These are phyloP conservation scores for Trichopria drosophilae DNA, from an alignment of 2,888 invertebrate genomes.

Conservation along the genomic window DNA sequence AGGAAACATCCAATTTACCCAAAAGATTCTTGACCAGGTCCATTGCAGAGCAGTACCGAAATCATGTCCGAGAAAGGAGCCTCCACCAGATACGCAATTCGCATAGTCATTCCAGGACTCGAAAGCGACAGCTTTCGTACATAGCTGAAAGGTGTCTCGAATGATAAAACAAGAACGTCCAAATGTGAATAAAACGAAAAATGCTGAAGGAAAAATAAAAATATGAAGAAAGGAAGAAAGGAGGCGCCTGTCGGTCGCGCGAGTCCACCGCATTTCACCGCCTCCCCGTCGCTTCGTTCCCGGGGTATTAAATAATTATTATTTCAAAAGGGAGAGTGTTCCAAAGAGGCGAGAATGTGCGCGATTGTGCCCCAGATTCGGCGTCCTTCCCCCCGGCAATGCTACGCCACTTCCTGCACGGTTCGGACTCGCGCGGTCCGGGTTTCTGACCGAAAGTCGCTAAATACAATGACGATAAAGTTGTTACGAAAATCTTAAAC, in stretches of 20 bases:
- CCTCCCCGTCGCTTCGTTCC: slow-evolving; percentile 17
- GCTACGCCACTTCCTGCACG: slow-evolving; percentile 50
- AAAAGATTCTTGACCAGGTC: no score
- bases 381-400: slow-evolving; percentile 58
- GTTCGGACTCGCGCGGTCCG: no score
- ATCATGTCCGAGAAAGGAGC: slow-evolving; percentile 29
- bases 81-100: slow-evolving; percentile 19
- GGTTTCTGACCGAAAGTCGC: no score
- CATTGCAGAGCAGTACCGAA: no score
- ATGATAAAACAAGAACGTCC: background rate
- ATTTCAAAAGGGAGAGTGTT: slow-evolving; percentile 55
- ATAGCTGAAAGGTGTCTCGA: slow-evolving; percentile 1
- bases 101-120: slow-evolving; percentile 5
- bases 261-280: slow-evolving; percentile 43
- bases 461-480: no score
- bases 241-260: slow-evolving; percentile 18
- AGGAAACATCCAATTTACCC: no score
- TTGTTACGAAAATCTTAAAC: no score
- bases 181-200: background rate
- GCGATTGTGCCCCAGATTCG: slow-evolving; percentile 51
- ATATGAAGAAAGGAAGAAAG: slow-evolving; percentile 14
- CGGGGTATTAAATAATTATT: slow-evolving; percentile 56
- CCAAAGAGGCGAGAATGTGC: slow-evolving; percentile 31
- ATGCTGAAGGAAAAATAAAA: slow-evolving; percentile 4
- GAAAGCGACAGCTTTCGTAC: background rate